A percentile compares a stretch with the other conserved stretches of the same genome.
Conservation (phyloP, 30 jellyfish, hydroid and myxozoan genomes). For the Hydractinia symbiolongicarpus region DNA sequence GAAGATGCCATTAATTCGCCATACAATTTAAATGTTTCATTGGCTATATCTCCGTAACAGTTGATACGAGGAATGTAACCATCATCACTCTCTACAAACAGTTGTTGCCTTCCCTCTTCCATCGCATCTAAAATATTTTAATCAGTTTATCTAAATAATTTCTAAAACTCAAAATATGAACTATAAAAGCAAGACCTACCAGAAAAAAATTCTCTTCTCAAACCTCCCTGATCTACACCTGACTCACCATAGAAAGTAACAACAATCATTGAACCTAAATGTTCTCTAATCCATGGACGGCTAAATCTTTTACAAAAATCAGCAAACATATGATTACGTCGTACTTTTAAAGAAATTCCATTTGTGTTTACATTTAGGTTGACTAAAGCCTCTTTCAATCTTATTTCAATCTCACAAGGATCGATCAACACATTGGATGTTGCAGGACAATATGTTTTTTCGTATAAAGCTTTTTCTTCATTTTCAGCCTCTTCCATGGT, state of each 20-base stretch:
- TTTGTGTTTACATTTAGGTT: background rate
- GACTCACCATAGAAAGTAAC: conserved; percentile 7
- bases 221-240: conserved; percentile 9
- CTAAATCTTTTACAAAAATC: conserved; percentile 4
- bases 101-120: background rate
- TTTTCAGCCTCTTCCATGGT: no score
- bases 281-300: background rate
- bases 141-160: background rate
- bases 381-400: no score
- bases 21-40: background rate
- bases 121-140: background rate
- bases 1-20: conserved; percentile 3
- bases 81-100: background rate
- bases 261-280: background rate
- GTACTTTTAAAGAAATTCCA: background rate
- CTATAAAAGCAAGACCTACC: background rate
- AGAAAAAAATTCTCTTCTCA: background rate
- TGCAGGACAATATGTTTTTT: no score
- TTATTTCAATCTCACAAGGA: no score
- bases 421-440: no score
- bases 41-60: background rate
- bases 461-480: no score
- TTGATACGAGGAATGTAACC: conserved; percentile 5
- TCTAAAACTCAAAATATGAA: background rate
- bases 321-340: conserved; percentile 13